Conservation (phyloP, 2,888 invertebrate genomes). For the Patella depressa region DNA sequence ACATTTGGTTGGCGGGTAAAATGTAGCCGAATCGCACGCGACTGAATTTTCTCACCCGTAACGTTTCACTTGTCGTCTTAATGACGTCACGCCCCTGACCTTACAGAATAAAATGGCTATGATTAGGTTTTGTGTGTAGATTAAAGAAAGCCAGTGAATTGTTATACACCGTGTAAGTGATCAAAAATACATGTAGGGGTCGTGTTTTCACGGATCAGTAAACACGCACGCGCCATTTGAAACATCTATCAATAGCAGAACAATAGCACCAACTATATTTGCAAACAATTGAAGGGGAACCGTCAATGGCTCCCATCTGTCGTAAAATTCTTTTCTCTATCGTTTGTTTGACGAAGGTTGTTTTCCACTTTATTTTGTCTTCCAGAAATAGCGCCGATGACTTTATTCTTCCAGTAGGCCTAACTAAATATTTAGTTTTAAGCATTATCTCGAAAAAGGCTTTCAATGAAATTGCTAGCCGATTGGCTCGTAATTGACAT, state of each 20-base stretch:
- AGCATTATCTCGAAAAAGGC: no score
- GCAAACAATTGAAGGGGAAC: conserved; percentile 16
- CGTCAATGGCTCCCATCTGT: conserved; percentile 25
- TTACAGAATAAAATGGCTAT: conserved; percentile 9
- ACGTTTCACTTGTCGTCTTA: conserved; percentile 11
- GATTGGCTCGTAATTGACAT: no score
- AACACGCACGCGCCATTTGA: conserved; percentile 7
- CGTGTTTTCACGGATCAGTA: conserved; percentile 8
- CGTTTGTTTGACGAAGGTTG: no score
- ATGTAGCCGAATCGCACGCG: background rate
- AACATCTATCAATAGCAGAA: conserved; percentile 10
- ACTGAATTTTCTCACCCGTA: background rate
- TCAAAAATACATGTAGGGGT: conserved; percentile 1
- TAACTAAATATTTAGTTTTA: no score
- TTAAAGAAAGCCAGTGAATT: conserved; percentile 3
- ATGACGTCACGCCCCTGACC: conserved; percentile 13
- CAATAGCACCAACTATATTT: conserved; percentile 24
- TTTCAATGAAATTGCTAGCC: no score
- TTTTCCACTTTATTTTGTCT: no score
- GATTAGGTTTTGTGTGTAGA: conserved; percentile 4
- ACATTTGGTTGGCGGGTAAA: conserved; percentile 8
- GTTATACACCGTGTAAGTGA: conserved; percentile 4
- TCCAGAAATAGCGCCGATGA: no score
- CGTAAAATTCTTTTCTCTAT: background rate
- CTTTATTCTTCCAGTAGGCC: no score